A percentile compares a stretch with the other conserved stretches of the same genome.
phyloP scores from a whole-genome alignment of 2,888 invertebrate species.

The Leucophenga maculata region DNA sequence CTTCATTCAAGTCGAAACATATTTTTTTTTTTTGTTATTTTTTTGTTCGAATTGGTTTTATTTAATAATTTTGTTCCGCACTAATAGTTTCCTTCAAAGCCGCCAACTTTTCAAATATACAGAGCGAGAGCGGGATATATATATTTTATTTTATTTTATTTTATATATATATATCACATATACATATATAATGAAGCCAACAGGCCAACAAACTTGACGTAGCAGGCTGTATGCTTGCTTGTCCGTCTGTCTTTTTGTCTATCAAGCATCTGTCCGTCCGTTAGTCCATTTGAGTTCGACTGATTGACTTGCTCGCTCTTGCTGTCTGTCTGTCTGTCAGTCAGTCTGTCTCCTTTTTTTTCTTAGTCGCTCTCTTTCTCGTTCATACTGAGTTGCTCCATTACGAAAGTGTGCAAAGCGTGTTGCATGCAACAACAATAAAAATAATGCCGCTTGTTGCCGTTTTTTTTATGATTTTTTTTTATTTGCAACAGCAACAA shows the following conservation, averaged over 20 bases:
- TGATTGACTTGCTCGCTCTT: conserved; percentile 1
- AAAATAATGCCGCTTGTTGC: conserved; percentile 13
- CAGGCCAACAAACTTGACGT: conserved; percentile 21
- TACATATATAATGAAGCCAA: conserved; percentile 31
- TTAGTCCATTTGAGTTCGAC: too few species aligned
- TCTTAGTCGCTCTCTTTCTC: neutral
- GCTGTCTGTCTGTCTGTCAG: neutral
- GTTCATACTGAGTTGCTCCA: neutral
- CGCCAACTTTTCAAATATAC: conserved; percentile 9
- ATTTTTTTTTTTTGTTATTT: conserved; percentile 34
- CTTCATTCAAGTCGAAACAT: neutral
- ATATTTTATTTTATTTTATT: neutral
- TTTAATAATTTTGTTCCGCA: conserved; percentile 43
- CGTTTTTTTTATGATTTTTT: neutral
- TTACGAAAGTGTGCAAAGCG: conserved; percentile 32
- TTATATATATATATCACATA: conserved; percentile 15
- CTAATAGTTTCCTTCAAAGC: conserved; percentile 47
- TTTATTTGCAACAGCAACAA: neutral
- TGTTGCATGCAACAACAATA: conserved; percentile 30
- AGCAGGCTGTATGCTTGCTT: neutral
- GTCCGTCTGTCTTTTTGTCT: neutral
- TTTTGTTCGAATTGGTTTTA: conserved; percentile 24
- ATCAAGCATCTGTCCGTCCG: too few species aligned
- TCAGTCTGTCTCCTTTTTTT: too few species aligned
- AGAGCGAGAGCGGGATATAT: neutral